Evolutionary conservation across 2,113 vertebrate genomes (phyloP).

Genomic region (Lampris incognitus): DNA sequence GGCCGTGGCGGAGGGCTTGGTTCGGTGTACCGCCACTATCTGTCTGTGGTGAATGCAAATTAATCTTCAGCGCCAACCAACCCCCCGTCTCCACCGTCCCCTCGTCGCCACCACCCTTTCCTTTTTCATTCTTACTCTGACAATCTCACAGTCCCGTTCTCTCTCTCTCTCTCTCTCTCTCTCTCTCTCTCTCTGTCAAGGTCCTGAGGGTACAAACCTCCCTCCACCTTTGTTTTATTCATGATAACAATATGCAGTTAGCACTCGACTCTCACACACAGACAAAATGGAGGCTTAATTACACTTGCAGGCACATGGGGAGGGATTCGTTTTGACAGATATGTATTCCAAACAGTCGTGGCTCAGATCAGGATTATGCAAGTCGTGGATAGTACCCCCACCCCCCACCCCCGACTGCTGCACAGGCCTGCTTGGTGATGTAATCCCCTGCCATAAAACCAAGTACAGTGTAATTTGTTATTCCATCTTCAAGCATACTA

Average conservation of each 20-base stretch:
- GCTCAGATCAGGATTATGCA: slow-evolving; percentile 16
- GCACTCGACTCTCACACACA: slow-evolving; percentile 33
- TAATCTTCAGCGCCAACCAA: slow-evolving; percentile 16
- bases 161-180: slow-evolving; percentile 34
- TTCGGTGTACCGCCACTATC: slow-evolving; percentile 30
- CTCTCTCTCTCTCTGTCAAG: slow-evolving; percentile 51
- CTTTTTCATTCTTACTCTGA: slow-evolving; percentile 32
- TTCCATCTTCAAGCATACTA: background rate
- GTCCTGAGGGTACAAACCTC: slow-evolving; percentile 43
- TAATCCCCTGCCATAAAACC: background rate
- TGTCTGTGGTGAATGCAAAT: slow-evolving; percentile 75
- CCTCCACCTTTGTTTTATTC: slow-evolving; percentile 71
- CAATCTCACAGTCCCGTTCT: slow-evolving; percentile 27
- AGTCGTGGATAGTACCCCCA: slow-evolving; percentile 3
- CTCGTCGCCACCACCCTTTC: background rate
- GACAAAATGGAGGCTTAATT: slow-evolving; percentile 46
- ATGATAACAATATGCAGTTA: slow-evolving; percentile 56
- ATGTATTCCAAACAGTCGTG: background rate
- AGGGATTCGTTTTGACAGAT: slow-evolving; percentile 27
- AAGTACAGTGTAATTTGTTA: background rate
- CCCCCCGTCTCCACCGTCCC: background rate
- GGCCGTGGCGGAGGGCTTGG: slow-evolving; percentile 37
- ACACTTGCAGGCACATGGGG: slow-evolving; percentile 14
- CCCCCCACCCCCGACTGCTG: background rate
- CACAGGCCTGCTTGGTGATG: slow-evolving; percentile 10